Conservation (phyloP, 2,888 invertebrate species). For the Himalopsyche tibetana region DNA sequence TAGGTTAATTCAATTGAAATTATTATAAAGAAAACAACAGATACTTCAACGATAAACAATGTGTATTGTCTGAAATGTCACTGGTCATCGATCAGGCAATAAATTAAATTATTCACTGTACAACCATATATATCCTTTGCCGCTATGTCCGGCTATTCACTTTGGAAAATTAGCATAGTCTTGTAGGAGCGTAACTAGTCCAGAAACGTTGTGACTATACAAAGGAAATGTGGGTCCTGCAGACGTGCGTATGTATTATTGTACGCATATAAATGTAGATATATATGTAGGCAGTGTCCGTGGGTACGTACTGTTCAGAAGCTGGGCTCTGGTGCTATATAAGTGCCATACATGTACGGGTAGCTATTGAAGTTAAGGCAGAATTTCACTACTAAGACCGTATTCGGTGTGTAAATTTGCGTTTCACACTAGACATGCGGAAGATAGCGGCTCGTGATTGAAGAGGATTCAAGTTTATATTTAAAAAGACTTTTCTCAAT, state of each 20-base stretch:
- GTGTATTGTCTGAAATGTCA: constrained; percentile 43
- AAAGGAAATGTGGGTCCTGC: constrained; percentile 40
- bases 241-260: constrained; percentile 40
- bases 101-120: constrained; percentile 73
- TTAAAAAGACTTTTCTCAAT: background rate
- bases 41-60: too few species aligned
- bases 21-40: too few species aligned
- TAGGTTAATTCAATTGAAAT: too few species aligned
- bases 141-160: constrained; percentile 68
- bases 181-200: constrained; percentile 56
- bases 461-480: background rate
- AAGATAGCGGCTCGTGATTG: constrained; percentile 46
- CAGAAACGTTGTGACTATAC: constrained; percentile 31
- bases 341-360: constrained; percentile 55
- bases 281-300: constrained; percentile 45
- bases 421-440: constrained; percentile 56
- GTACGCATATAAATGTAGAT: background rate
- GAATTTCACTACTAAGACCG: constrained; percentile 58
- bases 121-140: background rate
- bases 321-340: constrained; percentile 16
- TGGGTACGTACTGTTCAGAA: constrained; percentile 37
- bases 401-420: constrained; percentile 60
- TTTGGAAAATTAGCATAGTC: constrained; percentile 69
- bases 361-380: constrained; percentile 52
- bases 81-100: constrained; percentile 71